Base-by-base conservation (phyloP, 2,888 invertebrate species). In the Eilema caniola region DNA sequence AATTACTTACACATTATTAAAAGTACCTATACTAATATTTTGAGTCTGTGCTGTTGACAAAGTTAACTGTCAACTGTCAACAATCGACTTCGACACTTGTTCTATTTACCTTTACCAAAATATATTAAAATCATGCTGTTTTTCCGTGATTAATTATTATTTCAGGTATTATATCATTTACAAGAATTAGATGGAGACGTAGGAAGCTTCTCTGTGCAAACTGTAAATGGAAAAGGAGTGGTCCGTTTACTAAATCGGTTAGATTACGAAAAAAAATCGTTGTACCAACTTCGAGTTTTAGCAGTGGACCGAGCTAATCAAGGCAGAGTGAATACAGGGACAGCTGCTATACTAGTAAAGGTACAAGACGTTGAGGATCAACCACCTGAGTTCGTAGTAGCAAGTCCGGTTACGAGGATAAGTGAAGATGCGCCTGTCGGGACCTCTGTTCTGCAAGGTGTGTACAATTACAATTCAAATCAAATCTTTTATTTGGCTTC, bases 281-380 rank as follows among this genome's bases (percentile, higher is more conserved):
- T 99, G 25, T 98, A 99, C 87, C 98, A 99, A 90, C 93, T 99
- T 65, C 96, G 98, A 79, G 96, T 98, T 4, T 90, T 98, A 75
- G 98, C 98, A 0, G 96, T 97, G 3, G 98, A 98, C 90, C 96
- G 98, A 67, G 98, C 98, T 1, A 98, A 97, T 88, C 96, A 97
- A 90, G 97, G 97, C 53, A 94, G 96, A 11, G 96, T 98, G n/a
- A 98, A 99, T 88, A 98, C 98, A 0, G 98, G 98, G 25, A 98
- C 98, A 4, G 98, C 98, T 1, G 98, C 98, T 67, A 96, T 99
- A 79, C 95, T 99, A 76, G 96, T 99, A 10, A 98, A 98, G 92
- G 94, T 95, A 11, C 96, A 97, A 86, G 99, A 99, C 92, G 97
- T 98, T 28, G 98, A 98, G 90, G 99, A 99, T 90, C 98, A 98